These are phyloP conservation scores for Tauraco erythrolophus DNA, from an alignment of 2,113 vertebrate genomes.

Conservation along the genomic window DNA sequence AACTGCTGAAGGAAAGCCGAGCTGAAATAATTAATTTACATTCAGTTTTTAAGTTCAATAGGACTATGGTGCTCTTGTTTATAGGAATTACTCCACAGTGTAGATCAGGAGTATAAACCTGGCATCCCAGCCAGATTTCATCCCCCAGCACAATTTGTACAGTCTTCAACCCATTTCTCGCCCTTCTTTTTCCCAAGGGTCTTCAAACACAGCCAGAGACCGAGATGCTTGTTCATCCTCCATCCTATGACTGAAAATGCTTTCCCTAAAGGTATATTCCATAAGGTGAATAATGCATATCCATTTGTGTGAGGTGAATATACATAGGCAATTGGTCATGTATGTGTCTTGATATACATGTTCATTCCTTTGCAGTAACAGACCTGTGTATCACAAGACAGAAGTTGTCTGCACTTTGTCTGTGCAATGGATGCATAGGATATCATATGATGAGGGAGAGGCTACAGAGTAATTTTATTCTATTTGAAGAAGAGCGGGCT, in stretches of 20 bases:
- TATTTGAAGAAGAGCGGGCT: neutral
- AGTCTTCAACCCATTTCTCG: neutral
- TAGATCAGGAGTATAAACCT: neutral
- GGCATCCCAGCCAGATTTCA: neutral
- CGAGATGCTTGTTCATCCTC: neutral
- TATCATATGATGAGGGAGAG: neutral
- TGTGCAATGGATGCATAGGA: neutral
- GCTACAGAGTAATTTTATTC: neutral
- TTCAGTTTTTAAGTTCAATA: neutral
- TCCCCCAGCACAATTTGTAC: neutral
- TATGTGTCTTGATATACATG: neutral
- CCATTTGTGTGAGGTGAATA: neutral
- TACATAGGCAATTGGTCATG: neutral
- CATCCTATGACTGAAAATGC: neutral
- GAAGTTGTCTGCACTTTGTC: neutral
- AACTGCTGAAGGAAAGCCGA: neutral
- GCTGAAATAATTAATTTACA: neutral
- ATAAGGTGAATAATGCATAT: neutral
- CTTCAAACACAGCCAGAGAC: neutral
- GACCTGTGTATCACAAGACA: rapidly evolving
- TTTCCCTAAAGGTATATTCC: neutral
- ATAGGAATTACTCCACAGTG: neutral
- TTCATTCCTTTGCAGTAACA: neutral
- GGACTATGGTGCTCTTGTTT: neutral
- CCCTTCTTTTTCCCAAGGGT: neutral